phyloP scores from a whole-genome alignment of 1,140 invertebrate species.

The Ephestia elutella region DNA sequence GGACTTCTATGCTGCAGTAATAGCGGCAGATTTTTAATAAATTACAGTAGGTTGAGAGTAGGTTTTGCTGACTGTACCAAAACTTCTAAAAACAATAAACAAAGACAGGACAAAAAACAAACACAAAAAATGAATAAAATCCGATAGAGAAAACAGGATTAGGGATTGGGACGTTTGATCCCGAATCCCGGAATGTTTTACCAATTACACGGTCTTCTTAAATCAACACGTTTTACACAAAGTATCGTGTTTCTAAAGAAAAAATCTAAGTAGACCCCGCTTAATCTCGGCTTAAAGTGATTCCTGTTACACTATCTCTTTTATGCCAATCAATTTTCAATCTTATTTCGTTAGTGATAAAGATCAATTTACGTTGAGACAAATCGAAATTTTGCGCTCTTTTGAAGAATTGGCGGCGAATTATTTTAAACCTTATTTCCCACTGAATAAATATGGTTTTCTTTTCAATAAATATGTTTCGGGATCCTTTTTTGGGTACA shows the following conservation, averaged over 20 bases:
- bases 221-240: conserved; percentile 1
- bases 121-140: neutral
- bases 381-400: neutral
- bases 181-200: neutral
- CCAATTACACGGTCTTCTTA: neutral
- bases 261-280: neutral
- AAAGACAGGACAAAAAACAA: neutral
- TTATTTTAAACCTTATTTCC: neutral
- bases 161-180: neutral
- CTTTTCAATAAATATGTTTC: neutral
- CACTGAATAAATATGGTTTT: neutral
- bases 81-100: neutral
- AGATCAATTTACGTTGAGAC: neutral
- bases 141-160: neutral
- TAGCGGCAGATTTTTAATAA: too few relatives aligned
- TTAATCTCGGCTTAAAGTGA: conserved; percentile 1
- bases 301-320: neutral
- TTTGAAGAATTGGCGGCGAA: neutral
- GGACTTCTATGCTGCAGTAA: too few relatives aligned
- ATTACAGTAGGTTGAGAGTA: too few relatives aligned
- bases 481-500: neutral
- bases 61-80: too few relatives aligned
- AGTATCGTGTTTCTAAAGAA: neutral
- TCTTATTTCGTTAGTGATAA: neutral
- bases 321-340: neutral